Base-by-base conservation (phyloP, 2,113 vertebrate species). In the Zonotrichia leucophrys region DNA sequence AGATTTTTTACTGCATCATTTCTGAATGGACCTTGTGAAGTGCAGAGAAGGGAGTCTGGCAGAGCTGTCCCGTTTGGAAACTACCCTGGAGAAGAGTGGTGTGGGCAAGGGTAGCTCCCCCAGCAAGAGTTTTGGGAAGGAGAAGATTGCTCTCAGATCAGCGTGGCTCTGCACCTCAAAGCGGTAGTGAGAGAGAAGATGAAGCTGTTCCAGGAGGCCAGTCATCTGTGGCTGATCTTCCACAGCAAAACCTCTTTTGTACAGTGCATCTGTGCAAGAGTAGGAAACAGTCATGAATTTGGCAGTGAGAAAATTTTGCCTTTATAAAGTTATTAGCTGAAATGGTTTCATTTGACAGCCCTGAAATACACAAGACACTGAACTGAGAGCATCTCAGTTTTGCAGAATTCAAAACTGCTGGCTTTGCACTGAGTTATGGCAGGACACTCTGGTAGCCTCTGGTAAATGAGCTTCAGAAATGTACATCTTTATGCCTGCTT, bases 401-500 rank as follows among this genome's bases (percentile, higher is more conserved):
- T 80, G 42, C 33, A 86, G 85, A 67, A 93, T 67, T 50, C 27
- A 62, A 13, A 87, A 39, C 21, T 70, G 33, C 28, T 59, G 41
- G 27, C 27, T 93, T 50, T 80, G 64, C 22, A 4, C 22, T 60
- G 68, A 77, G 19, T 85, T 59, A 20, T 11, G 47, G 59, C 59
- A 55, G 78, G 83, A 47, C 44, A 22, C 30, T 68, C 21, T 83
- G 50, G 55, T 66, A 77, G 44, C 24, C 63, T 73, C 63, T 80
- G 42, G 7, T 82, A 82, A 92, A 84, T 27, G 78, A 89, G 44
- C 39, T 93, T 59, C 55, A 87, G 70, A 69, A 63, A 93, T 89
- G 73, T 88, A 31, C 31, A 50, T 90, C 62, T 35, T 77, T 67
- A 25, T 28, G 7, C 46, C 83, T 87, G 52, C 58, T 77, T 63